These are phyloP conservation scores for Bellardia bayeri DNA, from an alignment of 2,888 invertebrate species.

Conservation along the genomic window DNA sequence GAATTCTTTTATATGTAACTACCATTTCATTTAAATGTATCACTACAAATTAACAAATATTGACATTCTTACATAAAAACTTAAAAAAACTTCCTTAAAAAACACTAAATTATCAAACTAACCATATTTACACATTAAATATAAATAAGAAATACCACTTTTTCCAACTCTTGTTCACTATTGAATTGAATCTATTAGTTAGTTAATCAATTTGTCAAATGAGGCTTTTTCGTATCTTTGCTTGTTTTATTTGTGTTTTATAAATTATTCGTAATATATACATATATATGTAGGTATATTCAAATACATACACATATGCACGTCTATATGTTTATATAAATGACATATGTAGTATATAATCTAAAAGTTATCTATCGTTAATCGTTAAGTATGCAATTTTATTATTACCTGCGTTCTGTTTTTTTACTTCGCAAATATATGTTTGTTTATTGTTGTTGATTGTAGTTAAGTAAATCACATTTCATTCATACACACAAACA, in stretches of 20 bases:
- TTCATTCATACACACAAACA: background rate
- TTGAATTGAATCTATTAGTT: too few species aligned
- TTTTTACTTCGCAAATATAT: background rate
- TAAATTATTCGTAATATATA: background rate
- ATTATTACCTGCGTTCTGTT: background rate
- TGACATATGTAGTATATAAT: constrained; percentile 2
- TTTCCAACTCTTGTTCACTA: too few species aligned
- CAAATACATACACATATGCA: background rate
- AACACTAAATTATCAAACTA: too few species aligned
- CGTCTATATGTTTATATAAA: background rate
- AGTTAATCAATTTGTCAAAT: too few species aligned
- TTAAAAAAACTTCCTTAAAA: too few species aligned
- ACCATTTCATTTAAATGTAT: too few species aligned
- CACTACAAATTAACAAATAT: too few species aligned
- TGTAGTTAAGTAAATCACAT: constrained; percentile 20
- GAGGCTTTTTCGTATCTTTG: background rate
- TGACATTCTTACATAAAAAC: too few species aligned
- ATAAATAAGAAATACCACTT: too few species aligned
- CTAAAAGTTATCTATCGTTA: constrained; percentile 34
- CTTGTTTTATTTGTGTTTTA: background rate
- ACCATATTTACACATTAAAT: too few species aligned
- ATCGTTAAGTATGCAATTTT: constrained; percentile 11
- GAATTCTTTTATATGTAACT: too few species aligned
- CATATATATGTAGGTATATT: background rate
- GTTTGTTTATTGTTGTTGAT: constrained; percentile 3